Evolutionary conservation across 2,797 vertebrate species (phyloP), one percentile per base, ranked within the genome.

Genomic region (Melanogrammus aeglefinus): DNA sequence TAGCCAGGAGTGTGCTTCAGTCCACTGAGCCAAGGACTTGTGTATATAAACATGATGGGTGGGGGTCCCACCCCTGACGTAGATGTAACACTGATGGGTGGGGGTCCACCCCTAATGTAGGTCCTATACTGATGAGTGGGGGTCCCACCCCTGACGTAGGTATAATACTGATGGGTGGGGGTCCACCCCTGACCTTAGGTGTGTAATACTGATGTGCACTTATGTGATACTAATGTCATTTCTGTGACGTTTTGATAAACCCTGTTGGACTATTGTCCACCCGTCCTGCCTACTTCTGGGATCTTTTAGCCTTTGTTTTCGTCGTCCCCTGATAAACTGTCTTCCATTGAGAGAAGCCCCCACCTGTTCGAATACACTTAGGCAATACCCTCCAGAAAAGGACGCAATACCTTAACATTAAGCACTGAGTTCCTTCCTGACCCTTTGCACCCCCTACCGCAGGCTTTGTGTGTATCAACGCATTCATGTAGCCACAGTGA

Each of bases 401-500:
- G 85, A 88, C 80, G 79, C 82, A 76, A 84, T 82, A 86, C 84
- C 86, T 78, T 86, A 77, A 78, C 82, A 83, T 71, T 71, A 44
- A 81, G 63, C 81, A 78, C 82, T 76, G 77, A 87, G 80, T 83
- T 83, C 86, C 81, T 72, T 7, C 31, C 31, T 72, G 70, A 7
- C 24, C 69, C 86, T 79, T 75, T 83, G 82, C 84, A 88, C 79
- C 86, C 73, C 79, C 83, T 38, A 78, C 86, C 81, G 88, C 84
- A 69, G 63, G 63, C 63, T n/a, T 86, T 86, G 86, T 86, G 85
- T 86, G 84, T 87, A 82, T 86, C 80, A 74, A 86, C 89, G 88
- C 88, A 6, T 88, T 87, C 81, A 85, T 92, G 91, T 92, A 88
- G 87, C 88, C 86, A 88, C 90, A 88, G 92, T 93, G 91, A 93